Conservation (phyloP, 2,113 vertebrate species). For the Leucopsar rothschildi region DNA sequence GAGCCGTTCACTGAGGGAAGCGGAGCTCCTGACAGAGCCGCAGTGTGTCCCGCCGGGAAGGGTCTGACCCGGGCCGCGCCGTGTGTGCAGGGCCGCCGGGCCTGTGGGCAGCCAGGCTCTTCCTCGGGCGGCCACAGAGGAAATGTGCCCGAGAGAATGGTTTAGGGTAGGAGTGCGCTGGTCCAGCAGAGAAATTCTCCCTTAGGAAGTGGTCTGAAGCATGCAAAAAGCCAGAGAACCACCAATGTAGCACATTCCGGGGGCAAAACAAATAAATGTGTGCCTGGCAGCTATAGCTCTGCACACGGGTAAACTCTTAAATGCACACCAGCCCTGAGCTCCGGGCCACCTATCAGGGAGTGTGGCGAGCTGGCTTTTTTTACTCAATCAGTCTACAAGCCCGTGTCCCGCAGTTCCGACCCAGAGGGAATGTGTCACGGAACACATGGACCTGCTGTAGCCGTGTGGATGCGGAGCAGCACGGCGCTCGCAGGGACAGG, state of each 20-base stretch:
- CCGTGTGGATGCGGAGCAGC: accelerated
- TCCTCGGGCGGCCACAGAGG: conserved; percentile 56
- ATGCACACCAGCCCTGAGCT: background rate
- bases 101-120: conserved; percentile 44
- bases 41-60: conserved; percentile 32
- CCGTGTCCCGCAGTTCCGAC: background rate
- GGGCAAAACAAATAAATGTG: background rate
- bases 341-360: background rate
- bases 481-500: accelerated
- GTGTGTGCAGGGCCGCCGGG: conserved; percentile 21
- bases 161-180: conserved; percentile 31
- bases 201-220: conserved; percentile 59
- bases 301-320: background rate
- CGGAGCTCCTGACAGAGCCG: background rate
- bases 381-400: background rate
- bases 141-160: conserved; percentile 15
- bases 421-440: accelerated
- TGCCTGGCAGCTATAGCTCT: background rate
- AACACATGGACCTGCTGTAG: background rate
- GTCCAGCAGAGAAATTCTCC: conserved; percentile 4
- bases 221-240: background rate
- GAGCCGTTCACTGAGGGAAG: background rate
- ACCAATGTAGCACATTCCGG: background rate
- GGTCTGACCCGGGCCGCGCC: conserved; percentile 1
- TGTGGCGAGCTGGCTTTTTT: background rate